phyloP scores from a whole-genome alignment of 2,113 vertebrate genomes.

The pig (Sus scrofa) region T2T-Sscrofa CM000818.6:104855001-104855500 shows the following conservation, averaged over 20 bases:
- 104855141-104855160: too few species aligned
- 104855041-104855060: background rate
- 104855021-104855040: background rate
- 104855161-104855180: background rate
- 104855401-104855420: background rate
- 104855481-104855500: background rate
- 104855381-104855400: background rate
- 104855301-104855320: background rate
- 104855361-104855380: background rate
- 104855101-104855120: background rate
- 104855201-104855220: background rate
- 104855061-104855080: slow-evolving; percentile 2
- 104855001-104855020: background rate
- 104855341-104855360: background rate
- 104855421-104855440: background rate
- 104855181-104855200: background rate
- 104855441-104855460: background rate
- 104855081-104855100: background rate
- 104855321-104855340: background rate
- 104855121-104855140: background rate
- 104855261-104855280: background rate
- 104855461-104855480: background rate
- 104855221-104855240: background rate
- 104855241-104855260: background rate
- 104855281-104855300: background rate